These are phyloP conservation scores for Phania funesta DNA, from an alignment of 2,888 invertebrate species.

Conservation along the genomic window DNA sequence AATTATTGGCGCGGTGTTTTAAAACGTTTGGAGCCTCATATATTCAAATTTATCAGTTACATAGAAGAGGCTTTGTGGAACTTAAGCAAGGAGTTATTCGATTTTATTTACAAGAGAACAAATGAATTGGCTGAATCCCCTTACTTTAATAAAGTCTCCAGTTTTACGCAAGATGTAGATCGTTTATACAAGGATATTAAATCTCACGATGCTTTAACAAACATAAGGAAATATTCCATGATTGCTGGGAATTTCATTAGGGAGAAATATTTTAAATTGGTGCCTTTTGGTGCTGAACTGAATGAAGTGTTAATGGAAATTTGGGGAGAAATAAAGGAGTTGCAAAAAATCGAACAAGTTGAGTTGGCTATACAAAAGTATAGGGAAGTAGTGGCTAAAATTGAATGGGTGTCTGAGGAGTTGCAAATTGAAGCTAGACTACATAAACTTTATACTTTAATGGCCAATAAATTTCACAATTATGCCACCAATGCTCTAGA, in stretches of 20 bases:
- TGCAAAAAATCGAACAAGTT: conserved; percentile 84
- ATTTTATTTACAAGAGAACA: conserved; percentile 90
- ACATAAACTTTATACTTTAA: conserved; percentile 83
- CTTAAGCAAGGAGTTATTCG: conserved; percentile 86
- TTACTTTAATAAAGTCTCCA: conserved; percentile 89
- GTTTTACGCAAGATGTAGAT: conserved; percentile 90
- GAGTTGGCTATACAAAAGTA: conserved; percentile 82
- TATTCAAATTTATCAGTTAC: conserved; percentile 88
- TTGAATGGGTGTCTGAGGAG: conserved; percentile 88
- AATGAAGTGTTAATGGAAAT: conserved; percentile 84
- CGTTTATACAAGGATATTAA: conserved; percentile 89
- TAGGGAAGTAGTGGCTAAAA: conserved; percentile 83
- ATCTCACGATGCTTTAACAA: conserved; percentile 88
- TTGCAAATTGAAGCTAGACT: conserved; percentile 87
- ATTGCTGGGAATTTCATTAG: conserved; percentile 85
- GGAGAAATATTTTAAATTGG: conserved; percentile 85
- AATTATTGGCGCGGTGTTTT: conserved; percentile 88
- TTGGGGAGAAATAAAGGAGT: conserved; percentile 83
- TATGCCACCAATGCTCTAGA: conserved; percentile 89
- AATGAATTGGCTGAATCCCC: conserved; percentile 90
- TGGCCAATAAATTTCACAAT: conserved; percentile 87
- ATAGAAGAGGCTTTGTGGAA: conserved; percentile 87
- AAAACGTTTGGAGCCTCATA: conserved; percentile 88
- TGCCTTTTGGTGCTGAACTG: conserved; percentile 86
- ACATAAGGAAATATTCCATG: conserved; percentile 87